phyloP scores from a whole-genome alignment of 2,113 vertebrate species.

The Periophthalmodon schlosseri region DNA sequence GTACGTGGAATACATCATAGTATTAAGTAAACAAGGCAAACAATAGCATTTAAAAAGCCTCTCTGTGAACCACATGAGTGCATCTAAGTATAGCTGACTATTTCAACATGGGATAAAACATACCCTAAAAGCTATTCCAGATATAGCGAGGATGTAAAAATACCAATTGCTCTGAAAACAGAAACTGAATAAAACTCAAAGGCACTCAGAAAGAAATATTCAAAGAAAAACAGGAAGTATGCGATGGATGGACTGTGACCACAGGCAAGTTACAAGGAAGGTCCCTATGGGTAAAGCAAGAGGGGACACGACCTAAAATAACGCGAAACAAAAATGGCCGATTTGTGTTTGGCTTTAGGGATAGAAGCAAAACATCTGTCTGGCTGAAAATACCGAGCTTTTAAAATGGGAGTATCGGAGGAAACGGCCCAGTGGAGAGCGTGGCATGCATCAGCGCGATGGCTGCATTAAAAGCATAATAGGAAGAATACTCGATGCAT shows the following conservation, averaged over 20 bases:
- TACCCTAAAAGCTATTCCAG: neutral
- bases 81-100: neutral
- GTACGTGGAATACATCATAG: neutral
- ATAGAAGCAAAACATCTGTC: constrained; percentile 46
- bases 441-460: constrained; percentile 26
- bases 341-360: constrained; percentile 41
- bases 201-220: constrained; percentile 21
- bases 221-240: constrained; percentile 5
- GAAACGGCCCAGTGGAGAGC: constrained; percentile 11
- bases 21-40: neutral
- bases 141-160: constrained; percentile 1
- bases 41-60: constrained; percentile 9
- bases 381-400: constrained; percentile 16
- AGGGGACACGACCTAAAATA: constrained; percentile 22
- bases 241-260: constrained; percentile 18
- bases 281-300: constrained; percentile 17
- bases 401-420: constrained; percentile 12
- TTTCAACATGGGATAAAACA: neutral
- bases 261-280: constrained; percentile 21
- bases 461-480: constrained; percentile 24
- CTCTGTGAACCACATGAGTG: neutral
- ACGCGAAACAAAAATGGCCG: constrained; percentile 13
- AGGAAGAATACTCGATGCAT: neutral
- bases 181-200: constrained; percentile 3
- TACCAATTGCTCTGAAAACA: constrained; percentile 13